Evolutionary conservation across 2,113 vertebrate species (phyloP).

Genomic region (Indri indri): DNA sequence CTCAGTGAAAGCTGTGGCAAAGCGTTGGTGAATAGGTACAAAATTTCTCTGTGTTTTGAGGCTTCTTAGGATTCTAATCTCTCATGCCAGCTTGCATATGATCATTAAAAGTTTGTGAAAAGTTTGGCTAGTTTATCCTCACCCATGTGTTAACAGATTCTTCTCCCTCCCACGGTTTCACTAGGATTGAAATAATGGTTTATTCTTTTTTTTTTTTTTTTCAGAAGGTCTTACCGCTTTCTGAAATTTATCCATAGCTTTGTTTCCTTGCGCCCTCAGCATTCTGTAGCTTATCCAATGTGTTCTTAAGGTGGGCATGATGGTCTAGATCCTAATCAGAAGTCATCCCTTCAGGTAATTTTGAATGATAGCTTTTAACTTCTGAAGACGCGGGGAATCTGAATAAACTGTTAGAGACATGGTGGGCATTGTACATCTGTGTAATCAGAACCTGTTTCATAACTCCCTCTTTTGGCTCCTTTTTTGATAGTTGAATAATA

Average conservation of each 20-base stretch:
- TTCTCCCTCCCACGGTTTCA: background rate
- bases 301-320: background rate
- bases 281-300: background rate
- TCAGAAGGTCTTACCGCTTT: background rate
- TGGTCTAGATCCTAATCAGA: background rate
- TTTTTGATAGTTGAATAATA: conserved; percentile 27
- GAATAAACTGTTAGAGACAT: background rate
- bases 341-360: background rate
- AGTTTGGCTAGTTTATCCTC: background rate
- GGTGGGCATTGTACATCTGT: background rate
- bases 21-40: background rate
- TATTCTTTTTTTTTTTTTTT: background rate
- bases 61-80: background rate
- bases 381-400: background rate
- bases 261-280: background rate
- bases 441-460: background rate
- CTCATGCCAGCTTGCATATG: background rate
- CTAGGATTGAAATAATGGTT: background rate
- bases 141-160: background rate
- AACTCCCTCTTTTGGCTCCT: background rate
- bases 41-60: background rate
- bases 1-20: background rate
- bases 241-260: background rate
- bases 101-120: background rate
- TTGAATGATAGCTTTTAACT: conserved; percentile 31